These are phyloP conservation scores for Siniperca obscura DNA, from an alignment of 2,797 vertebrate species.

Conservation along the genomic window DNA sequence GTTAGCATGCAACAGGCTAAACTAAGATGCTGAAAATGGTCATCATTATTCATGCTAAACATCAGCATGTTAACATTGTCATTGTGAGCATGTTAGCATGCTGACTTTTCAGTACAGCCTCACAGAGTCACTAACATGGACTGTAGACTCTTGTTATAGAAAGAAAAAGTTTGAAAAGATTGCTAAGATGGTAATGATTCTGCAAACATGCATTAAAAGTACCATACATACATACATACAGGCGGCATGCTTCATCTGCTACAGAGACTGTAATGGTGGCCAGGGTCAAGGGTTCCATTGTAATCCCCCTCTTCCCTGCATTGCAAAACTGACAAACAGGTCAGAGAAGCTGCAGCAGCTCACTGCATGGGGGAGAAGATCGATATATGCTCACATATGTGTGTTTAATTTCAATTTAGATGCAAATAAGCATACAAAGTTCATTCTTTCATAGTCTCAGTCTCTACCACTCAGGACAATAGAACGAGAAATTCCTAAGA, in stretches of 20 bases:
- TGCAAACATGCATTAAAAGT: not conserved
- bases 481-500: conserved; percentile 70
- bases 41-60: not conserved
- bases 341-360: conserved; percentile 19
- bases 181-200: not conserved
- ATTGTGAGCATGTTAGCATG: too few relatives aligned
- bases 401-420: conserved; percentile 56
- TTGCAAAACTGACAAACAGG: conserved; percentile 27
- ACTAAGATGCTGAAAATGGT: not conserved
- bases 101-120: not conserved
- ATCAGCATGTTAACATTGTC: not conserved
- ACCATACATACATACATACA: not conserved
- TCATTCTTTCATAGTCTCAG: conserved; percentile 27
- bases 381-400: conserved; percentile 16
- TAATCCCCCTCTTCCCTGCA: not conserved
- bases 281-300: conserved; percentile 38
- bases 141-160: not conserved
- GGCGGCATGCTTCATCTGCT: conserved; percentile 17
- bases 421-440: conserved; percentile 35
- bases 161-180: not conserved
- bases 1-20: not conserved
- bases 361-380: conserved; percentile 30
- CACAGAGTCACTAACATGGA: not conserved
- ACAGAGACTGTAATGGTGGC: conserved; percentile 17
- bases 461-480: conserved; percentile 48